Evolutionary conservation across 2,888 invertebrate species (phyloP).

Genomic region (Drosophila greeni): DNA sequence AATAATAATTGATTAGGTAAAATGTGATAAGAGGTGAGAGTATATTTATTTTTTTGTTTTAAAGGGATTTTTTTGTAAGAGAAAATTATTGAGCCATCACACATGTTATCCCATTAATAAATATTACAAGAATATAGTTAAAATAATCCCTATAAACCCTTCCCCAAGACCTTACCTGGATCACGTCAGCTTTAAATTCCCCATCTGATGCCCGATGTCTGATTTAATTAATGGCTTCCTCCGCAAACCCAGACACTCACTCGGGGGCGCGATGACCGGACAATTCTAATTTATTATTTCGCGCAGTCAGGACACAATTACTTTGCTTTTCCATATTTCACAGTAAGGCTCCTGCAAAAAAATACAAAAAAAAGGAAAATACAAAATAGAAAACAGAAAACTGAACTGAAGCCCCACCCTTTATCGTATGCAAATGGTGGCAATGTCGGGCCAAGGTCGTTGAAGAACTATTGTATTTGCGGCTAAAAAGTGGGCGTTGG

Average conservation of each 20-base stretch:
- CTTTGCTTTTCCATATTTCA: slow-evolving; percentile 44
- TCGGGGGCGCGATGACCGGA: slow-evolving; percentile 23
- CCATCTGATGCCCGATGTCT: slow-evolving; percentile 2
- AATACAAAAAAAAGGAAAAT: slow-evolving; percentile 1
- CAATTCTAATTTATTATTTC: slow-evolving; percentile 43
- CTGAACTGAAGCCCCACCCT: slow-evolving; percentile 19
- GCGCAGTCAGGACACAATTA: slow-evolving; percentile 44
- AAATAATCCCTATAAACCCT: not conserved
- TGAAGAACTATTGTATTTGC: slow-evolving; percentile 6
- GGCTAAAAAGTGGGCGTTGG: slow-evolving; percentile 39
- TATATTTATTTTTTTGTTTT: not conserved
- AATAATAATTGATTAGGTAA: not conserved
- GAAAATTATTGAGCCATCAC: too few species aligned
- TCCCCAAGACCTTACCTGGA: not conserved
- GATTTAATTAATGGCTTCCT: slow-evolving; percentile 42
- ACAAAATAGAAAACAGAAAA: slow-evolving; percentile 1
- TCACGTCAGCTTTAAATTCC: slow-evolving; percentile 36
- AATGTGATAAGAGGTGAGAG: not conserved
- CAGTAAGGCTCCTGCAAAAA: slow-evolving; percentile 6
- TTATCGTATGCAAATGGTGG: slow-evolving; percentile 27
- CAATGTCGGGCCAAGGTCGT: slow-evolving; percentile 30
- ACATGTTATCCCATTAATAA: too few species aligned
- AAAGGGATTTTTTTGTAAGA: not conserved
- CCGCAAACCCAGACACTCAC: not conserved
- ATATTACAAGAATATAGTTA: not conserved